phyloP scores from a whole-genome alignment of 2,888 invertebrate species.

The Drosophila pullipes region DNA sequence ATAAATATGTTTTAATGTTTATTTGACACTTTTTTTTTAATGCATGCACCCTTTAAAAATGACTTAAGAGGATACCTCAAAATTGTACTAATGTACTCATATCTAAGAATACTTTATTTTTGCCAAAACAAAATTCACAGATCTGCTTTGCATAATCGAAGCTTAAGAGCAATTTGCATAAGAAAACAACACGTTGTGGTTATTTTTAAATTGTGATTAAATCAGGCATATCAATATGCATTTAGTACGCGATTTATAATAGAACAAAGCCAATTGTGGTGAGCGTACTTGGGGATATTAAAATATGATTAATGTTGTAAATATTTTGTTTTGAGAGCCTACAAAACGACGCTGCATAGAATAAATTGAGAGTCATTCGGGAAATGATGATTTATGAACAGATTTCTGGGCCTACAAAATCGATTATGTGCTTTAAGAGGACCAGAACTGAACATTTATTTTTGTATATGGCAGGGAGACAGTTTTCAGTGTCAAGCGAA shows the following conservation, averaged over 20 bases:
- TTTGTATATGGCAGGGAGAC: conserved; percentile 6
- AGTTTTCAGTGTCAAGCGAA: conserved; percentile 56
- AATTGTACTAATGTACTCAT: not conserved
- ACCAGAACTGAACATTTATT: conserved; percentile 6
- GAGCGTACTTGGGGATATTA: conserved; percentile 2
- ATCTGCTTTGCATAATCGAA: not conserved
- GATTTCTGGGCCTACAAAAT: conserved; percentile 22
- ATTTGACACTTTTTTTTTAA: not conserved
- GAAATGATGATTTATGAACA: conserved; percentile 47
- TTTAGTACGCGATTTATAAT: conserved; percentile 16
- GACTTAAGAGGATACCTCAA: not conserved
- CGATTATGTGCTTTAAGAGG: conserved; percentile 29
- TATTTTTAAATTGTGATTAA: not conserved
- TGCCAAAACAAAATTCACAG: not conserved
- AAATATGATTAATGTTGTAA: conserved; percentile 38
- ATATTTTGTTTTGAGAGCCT: not conserved
- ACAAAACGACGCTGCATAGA: conserved; percentile 1
- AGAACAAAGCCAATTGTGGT: not conserved
- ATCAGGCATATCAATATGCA: not conserved
- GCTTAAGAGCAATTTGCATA: not conserved
- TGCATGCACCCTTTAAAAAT: not conserved
- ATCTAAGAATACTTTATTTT: not conserved
- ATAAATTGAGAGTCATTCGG: conserved; percentile 38
- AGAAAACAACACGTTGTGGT: not conserved
- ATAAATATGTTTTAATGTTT: not conserved